phyloP scores from a whole-genome alignment of 2,888 invertebrate species.

The Amblyteles armatorius region DNA sequence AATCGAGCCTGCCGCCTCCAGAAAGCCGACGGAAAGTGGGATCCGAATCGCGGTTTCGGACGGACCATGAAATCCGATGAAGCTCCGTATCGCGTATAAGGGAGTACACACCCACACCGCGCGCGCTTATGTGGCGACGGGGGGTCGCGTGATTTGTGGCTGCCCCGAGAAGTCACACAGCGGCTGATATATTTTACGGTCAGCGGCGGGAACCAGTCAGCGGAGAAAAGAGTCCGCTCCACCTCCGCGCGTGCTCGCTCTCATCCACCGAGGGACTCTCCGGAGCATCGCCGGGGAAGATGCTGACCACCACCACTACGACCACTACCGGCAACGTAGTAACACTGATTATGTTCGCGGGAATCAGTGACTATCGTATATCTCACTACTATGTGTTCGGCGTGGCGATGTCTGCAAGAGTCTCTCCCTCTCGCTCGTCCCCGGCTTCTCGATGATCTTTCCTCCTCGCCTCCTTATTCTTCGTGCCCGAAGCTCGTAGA shows the following conservation, averaged over 20 bases:
- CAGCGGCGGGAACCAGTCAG: conserved; percentile 75
- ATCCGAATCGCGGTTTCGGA: conserved; percentile 28
- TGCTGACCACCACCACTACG: conserved; percentile 25
- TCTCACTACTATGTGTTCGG: conserved; percentile 26
- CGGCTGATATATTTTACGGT: conserved; percentile 85
- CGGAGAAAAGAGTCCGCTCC: conserved; percentile 66
- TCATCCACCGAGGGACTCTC: conserved; percentile 13
- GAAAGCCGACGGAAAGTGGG: not conserved
- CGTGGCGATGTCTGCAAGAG: not conserved
- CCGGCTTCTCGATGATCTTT: not conserved
- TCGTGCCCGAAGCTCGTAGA: conserved; percentile 66
- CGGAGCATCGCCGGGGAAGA: conserved; percentile 2
- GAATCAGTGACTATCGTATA: conserved; percentile 37
- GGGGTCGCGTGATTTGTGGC: conserved; percentile 84
- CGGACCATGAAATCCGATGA: conserved; percentile 30
- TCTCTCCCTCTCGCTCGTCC: not conserved
- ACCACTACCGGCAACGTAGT: conserved; percentile 28
- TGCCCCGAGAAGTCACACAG: conserved; percentile 84
- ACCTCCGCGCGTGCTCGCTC: conserved; percentile 67
- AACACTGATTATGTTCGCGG: conserved; percentile 41
- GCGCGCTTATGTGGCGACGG: conserved; percentile 78
- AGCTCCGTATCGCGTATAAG: conserved; percentile 61
- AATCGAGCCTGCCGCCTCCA: not conserved
- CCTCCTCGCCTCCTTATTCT: conserved; percentile 59
- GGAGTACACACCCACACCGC: conserved; percentile 77